phyloP scores from a whole-genome alignment of 2,113 vertebrate genomes.

The Oncorhynchus masou region DNA sequence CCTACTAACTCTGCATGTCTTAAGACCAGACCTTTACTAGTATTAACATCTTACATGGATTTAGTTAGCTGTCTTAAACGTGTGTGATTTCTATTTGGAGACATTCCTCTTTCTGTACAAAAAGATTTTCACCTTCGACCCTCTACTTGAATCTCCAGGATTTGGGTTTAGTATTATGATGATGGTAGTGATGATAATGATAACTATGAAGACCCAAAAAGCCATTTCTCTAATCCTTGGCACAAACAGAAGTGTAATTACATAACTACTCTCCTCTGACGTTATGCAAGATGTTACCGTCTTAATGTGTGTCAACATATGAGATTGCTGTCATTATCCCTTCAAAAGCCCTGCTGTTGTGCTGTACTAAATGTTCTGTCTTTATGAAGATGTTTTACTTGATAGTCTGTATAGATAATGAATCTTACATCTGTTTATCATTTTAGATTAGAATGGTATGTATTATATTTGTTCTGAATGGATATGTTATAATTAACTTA shows the following conservation, averaged over 20 bases:
- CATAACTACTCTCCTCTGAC: conserved; percentile 32
- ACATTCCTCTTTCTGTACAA: conserved; percentile 49
- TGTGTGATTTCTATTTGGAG: conserved; percentile 19
- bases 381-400: background rate
- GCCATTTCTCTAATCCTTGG: conserved; percentile 59
- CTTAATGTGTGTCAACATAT: conserved; percentile 19
- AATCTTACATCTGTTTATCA: background rate
- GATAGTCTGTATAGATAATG: background rate
- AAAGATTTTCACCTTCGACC: conserved; percentile 4
- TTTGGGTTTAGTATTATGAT: conserved; percentile 28
- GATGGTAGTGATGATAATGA: background rate
- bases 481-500: background rate
- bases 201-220: conserved; percentile 41
- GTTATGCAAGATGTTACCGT: conserved; percentile 64
- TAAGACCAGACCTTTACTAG: conserved; percentile 20
- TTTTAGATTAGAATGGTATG: background rate
- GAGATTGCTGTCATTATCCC: conserved; percentile 12
- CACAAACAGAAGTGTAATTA: conserved; percentile 50
- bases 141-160: conserved; percentile 29
- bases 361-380: background rate
- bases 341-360: background rate
- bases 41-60: background rate
- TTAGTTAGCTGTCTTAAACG: no score
- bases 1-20: background rate
- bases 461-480: background rate